Evolutionary conservation across 2,797 vertebrate genomes (phyloP), one percentile per base, ranked within the genome.

Genomic region (Melanotaenia trifasciata): DNA sequence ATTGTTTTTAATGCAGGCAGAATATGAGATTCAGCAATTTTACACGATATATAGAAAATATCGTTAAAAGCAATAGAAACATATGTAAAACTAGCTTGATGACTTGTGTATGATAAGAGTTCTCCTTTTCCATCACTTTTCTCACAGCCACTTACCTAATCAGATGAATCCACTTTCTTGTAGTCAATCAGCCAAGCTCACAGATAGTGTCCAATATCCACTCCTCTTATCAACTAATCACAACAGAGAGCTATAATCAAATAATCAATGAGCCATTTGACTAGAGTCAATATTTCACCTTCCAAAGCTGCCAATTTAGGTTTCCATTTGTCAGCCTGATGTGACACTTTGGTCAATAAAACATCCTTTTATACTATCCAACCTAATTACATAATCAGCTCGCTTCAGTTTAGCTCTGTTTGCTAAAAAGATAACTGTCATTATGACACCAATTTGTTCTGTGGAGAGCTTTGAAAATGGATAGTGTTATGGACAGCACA

Each of bases 221-320:
- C 67, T 85, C 76, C 80, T 64, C 70, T 86, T 76, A 91, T 91
- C 84, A 83, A 61, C 72, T 84, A 87, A 93, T 89, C 86, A 74
- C 78, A 83, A 78, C 77, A 67, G 78, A 84, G 81, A 68, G 64
- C 81, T 85, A 78, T 89, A 90, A 92, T 92, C 88, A 90, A 89
- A 89, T 80, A 89, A 90, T 92, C 87, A 88, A 91, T 93, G 76
- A 63, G 70, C 70, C 76, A 84, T 86, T 90, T 91, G 87, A 87
- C 85, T 75, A 58, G 53, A 84, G 64, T 90, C 90, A 60, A 82
- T 91, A 83, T 81, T 54, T 64, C 43, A 83, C 79, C 80, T 70
- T 72, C 64, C 72, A 74, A 70, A 85, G 76, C 85, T 87, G 80
- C 70, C 87, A 87, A 80, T 89, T 88, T 81, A 80, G 72, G 72